A percentile compares a stretch with the other conserved stretches of the same genome.
Conservation (phyloP, 1,140 invertebrate genomes). For the Holotrichia oblita region DNA sequence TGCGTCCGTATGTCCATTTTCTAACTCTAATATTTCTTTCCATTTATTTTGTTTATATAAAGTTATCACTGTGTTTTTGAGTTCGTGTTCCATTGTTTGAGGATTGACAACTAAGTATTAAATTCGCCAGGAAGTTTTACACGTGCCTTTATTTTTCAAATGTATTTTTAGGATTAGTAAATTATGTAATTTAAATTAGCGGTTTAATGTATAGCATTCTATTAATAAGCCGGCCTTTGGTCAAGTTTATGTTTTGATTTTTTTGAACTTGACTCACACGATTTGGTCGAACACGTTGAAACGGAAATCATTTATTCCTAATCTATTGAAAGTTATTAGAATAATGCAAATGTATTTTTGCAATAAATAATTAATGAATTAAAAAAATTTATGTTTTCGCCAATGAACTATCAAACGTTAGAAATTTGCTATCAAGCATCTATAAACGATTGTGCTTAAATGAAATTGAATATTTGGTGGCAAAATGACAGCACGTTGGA, state of each 20-base stretch:
- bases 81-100: constrained; percentile 48
- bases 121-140: neutral
- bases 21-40: constrained; percentile 54
- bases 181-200: constrained; percentile 33
- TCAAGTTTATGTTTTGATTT: neutral
- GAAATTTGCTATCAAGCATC: too few relatives aligned
- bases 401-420: too few relatives aligned
- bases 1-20: constrained; percentile 49
- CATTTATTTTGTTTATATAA: constrained; percentile 53
- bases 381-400: too few relatives aligned
- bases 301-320: too few relatives aligned
- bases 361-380: too few relatives aligned
- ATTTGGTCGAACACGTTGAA: too few relatives aligned
- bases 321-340: too few relatives aligned
- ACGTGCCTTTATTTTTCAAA: constrained; percentile 6
- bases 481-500: too few relatives aligned
- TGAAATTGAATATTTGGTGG: too few relatives aligned
- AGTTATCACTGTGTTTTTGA: constrained; percentile 48
- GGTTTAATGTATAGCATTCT: neutral
- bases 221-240: neutral
- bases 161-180: constrained; percentile 34
- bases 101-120: neutral
- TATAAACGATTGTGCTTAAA: too few relatives aligned
- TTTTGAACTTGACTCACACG: neutral
- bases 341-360: too few relatives aligned